A percentile compares a stretch with the other conserved stretches of the same genome.
Conservation (phyloP, 2,797 vertebrate species). For the Ceryle rudis region DNA sequence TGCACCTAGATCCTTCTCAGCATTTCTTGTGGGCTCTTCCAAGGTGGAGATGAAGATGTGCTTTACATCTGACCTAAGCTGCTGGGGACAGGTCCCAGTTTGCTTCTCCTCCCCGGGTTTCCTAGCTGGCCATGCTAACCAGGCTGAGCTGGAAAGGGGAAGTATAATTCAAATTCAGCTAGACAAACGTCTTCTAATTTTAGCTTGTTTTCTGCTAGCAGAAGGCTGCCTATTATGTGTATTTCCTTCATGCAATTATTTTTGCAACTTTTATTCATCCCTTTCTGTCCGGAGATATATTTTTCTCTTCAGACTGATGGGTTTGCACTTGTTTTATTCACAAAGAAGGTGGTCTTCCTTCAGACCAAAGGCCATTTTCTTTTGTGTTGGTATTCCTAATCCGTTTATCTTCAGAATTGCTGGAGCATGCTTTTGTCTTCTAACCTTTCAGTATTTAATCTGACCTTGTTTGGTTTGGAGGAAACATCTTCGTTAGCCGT, state of each 20-base stretch:
- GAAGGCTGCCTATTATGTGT: background rate
- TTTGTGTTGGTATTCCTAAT: background rate
- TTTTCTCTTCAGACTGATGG: background rate
- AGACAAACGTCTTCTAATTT: background rate
- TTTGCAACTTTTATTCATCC: background rate
- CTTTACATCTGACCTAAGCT: background rate
- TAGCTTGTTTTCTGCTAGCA: background rate
- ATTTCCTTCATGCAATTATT: background rate
- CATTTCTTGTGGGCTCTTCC: background rate
- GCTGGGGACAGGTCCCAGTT: background rate
- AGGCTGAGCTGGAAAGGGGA: background rate
- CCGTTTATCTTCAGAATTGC: background rate
- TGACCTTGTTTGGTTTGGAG: background rate
- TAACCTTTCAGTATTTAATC: background rate
- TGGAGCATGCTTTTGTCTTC: background rate
- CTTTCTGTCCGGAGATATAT: background rate
- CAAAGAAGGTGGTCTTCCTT: background rate
- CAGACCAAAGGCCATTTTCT: background rate
- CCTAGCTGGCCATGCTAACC: background rate
- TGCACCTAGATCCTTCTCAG: background rate
- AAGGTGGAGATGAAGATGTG: background rate
- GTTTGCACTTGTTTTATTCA: background rate
- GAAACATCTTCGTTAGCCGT: background rate
- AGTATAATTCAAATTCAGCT: background rate
- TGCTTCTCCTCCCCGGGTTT: no score